Conservation (phyloP, 2,113 vertebrate genomes). For the Aegotheles bennettii region DNA sequence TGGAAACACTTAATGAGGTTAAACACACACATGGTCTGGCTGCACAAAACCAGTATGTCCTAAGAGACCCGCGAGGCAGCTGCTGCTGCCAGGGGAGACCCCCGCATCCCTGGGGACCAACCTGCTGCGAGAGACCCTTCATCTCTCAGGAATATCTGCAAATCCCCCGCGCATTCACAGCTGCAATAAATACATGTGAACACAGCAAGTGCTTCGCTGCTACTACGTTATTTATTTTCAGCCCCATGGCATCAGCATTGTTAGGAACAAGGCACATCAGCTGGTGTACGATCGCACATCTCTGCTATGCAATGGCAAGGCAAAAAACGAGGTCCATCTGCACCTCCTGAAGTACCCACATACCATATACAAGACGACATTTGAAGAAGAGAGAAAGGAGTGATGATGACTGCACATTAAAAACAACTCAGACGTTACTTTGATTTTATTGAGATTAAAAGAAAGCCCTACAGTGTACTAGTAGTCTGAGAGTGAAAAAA, state of each 20-base stretch:
- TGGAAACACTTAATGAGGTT: not conserved
- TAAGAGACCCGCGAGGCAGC: accelerated
- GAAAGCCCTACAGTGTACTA: slow-evolving; percentile 5
- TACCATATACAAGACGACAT: not conserved
- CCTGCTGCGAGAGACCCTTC: not conserved
- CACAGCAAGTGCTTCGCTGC: not conserved
- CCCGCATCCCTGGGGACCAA: not conserved
- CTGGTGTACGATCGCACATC: not conserved
- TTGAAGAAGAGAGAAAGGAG: not conserved
- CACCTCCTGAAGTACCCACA: not conserved
- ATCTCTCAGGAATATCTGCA: not conserved
- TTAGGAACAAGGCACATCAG: not conserved
- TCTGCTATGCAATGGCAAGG: not conserved
- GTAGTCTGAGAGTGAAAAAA: not conserved
- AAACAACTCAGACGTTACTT: slow-evolving; percentile 10
- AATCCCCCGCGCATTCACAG: not conserved
- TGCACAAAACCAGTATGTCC: not conserved
- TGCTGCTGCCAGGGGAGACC: not conserved
- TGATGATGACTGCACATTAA: not conserved
- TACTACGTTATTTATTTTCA: not conserved
- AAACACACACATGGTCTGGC: not conserved
- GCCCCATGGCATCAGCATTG: not conserved
- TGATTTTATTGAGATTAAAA: slow-evolving; percentile 38
- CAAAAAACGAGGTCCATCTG: not conserved
- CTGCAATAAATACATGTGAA: not conserved